phyloP scores from a whole-genome alignment of 37 sponge, comb jelly and placozoan species.

The Corticium candelabrum region DNA sequence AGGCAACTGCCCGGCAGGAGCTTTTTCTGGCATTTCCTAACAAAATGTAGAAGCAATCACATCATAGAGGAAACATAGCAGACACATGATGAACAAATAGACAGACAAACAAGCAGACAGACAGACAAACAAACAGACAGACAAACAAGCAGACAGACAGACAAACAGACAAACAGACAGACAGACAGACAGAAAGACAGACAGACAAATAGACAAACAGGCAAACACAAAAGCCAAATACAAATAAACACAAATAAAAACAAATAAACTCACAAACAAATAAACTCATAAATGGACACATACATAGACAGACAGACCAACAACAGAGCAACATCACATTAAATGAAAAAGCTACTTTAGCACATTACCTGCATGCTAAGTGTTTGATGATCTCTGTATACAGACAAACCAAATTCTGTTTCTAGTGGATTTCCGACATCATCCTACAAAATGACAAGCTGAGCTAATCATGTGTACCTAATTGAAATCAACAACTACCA shows the following conservation, averaged over 20 bases:
- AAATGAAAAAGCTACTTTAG: neutral
- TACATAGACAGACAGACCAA: neutral
- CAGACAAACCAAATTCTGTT: slow-evolving; percentile 93
- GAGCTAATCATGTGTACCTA: too few relatives aligned
- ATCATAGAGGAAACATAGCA: neutral
- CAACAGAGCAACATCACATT: neutral
- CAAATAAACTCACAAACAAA: too few relatives aligned
- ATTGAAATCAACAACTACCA: too few relatives aligned
- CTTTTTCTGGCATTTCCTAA: slow-evolving; percentile 92
- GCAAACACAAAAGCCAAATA: too few relatives aligned
- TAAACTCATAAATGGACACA: too few relatives aligned
- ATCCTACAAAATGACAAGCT: slow-evolving; percentile 40
- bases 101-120: too few relatives aligned
- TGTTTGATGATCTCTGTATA: slow-evolving; percentile 89
- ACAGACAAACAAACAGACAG: too few relatives aligned
- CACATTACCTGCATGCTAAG: slow-evolving; percentile 60
- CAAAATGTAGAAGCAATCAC: neutral
- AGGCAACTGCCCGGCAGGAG: slow-evolving; percentile 97
- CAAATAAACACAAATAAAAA: too few relatives aligned
- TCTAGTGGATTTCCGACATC: slow-evolving; percentile 94
- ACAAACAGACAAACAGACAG: too few relatives aligned
- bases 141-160: too few relatives aligned
- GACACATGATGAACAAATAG: neutral
- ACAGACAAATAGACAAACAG: too few relatives aligned
- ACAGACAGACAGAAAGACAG: too few relatives aligned